Base-by-base conservation (phyloP, 2,888 invertebrate genomes). In the Scaptomyza caliginosa region DNA sequence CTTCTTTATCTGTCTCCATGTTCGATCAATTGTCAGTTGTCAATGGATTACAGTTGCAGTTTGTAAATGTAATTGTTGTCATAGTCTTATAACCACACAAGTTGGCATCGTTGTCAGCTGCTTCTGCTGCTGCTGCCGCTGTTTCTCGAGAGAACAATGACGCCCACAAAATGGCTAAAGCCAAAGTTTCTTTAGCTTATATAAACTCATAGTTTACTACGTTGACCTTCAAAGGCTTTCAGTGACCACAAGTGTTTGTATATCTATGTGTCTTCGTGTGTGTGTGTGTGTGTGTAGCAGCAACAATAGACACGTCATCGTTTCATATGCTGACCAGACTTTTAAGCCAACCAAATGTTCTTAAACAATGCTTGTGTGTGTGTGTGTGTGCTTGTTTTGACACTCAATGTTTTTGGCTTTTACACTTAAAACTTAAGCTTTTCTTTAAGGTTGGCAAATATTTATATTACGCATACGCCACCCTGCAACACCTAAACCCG, bases 221-320 rank as follows among this genome's bases (percentile, higher is more conserved):
- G 43, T 66, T 65, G 66, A 66, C 81, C 80, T 79, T 86, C 80
- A 48, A 55, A 21, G 30, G 23, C 48, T 28, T 55, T 36, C 34
- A 30, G 17, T 24, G 13, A 34, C 16, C 54, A 21, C 13, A 59
- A 56, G 30, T 38, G n/a, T 28, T 13, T 38, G 34, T 17, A 2
- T 30, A 11, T 32, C n/a, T 43, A 48, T 48, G 21, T 39, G 10
- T 32, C 19, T 17, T 2, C 30, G 17, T 43, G 57, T 48, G 21
- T 39, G 10, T 32, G 24, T 17, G 4, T 38, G 21, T 39, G 6
- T 34, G 21, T 34, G 11, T 46, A 11, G 36, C 26, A 62, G 19
- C 43, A 49, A 45, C 52, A 68, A 40, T 30, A 38, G 45, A 65
- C 68, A 77, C 75, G 87, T 82, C 79, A 81, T 74, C 66, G 57